Percentiles rank a stretch among this genome's conserved stretches.
These are phyloP conservation scores for Harpagifer antarcticus DNA, from an alignment of 2,797 vertebrate species.

Conservation along the genomic window DNA sequence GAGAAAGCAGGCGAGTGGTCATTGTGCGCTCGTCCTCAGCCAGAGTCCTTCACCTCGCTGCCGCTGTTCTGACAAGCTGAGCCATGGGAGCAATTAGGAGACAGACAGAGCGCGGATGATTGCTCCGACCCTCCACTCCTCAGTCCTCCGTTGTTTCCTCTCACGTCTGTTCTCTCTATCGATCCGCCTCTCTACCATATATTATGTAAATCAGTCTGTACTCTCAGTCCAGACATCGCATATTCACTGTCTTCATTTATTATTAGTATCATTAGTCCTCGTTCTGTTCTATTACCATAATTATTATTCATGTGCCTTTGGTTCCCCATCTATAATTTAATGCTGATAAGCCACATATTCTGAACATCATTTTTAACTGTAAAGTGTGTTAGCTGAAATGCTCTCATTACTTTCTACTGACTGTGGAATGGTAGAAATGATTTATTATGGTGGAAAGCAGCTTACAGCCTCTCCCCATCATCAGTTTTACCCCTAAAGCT, in stretches of 20 bases:
- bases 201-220: neutral
- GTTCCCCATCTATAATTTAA: neutral
- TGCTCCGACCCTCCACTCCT: slow-evolving; percentile 46
- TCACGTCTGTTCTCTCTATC: slow-evolving; percentile 24
- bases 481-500: slow-evolving; percentile 25
- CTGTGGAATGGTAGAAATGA: slow-evolving; percentile 10
- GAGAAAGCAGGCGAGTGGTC: slow-evolving; percentile 25
- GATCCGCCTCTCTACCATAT: neutral
- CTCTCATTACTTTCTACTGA: neutral
- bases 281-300: neutral
- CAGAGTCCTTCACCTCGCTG: slow-evolving; percentile 46
- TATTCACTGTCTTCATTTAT: neutral
- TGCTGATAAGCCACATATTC: neutral
- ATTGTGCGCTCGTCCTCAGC: slow-evolving; percentile 28
- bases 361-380: neutral
- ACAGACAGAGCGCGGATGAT: slow-evolving; percentile 46
- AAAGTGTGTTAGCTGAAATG: neutral
- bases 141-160: slow-evolving; percentile 34
- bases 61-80: slow-evolving; percentile 62
- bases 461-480: slow-evolving; percentile 6
- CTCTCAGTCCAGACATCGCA: neutral
- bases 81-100: slow-evolving; percentile 67
- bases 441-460: neutral
- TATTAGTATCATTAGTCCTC: neutral
- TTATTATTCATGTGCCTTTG: neutral